phyloP scores from a whole-genome alignment of 2,113 vertebrate genomes.

The Macaca nemestrina region DNA sequence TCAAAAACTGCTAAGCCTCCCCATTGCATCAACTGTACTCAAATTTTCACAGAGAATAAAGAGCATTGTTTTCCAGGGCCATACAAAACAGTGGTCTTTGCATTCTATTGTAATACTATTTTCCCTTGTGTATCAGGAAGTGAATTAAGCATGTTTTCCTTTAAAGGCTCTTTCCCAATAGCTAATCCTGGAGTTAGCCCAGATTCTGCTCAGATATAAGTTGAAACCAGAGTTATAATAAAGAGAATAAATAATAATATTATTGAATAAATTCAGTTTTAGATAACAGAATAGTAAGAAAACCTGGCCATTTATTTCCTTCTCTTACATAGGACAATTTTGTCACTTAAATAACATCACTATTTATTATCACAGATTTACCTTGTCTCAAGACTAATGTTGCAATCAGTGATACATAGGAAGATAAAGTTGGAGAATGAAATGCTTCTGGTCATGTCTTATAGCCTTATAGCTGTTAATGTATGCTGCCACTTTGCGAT shows the following conservation, averaged over 20 bases:
- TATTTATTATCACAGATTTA: constrained; percentile 5
- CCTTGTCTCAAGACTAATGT: not conserved
- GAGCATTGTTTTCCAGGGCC: not conserved
- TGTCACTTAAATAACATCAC: not conserved
- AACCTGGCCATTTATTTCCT: not conserved
- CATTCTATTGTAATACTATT: not conserved
- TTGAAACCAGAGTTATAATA: constrained; percentile 31
- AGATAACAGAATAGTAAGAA: not conserved
- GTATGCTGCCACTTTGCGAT: not conserved
- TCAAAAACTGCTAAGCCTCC: not conserved
- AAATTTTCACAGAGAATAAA: not conserved
- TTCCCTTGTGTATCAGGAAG: not conserved
- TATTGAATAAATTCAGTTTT: not conserved
- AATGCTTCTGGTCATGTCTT: not conserved
- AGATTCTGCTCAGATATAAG: not conserved
- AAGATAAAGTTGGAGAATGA: not conserved
- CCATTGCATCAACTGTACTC: not conserved
- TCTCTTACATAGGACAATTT: not conserved
- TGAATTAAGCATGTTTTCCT: not conserved
- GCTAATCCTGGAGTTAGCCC: not conserved
- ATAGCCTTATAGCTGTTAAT: not conserved
- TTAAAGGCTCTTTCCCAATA: not conserved
- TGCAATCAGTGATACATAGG: not conserved
- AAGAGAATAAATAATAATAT: not conserved
- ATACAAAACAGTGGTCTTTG: not conserved